These are phyloP conservation scores for Trichogramma evanescens DNA, from an alignment of 2,888 invertebrate species.

Conservation along the genomic window DNA sequence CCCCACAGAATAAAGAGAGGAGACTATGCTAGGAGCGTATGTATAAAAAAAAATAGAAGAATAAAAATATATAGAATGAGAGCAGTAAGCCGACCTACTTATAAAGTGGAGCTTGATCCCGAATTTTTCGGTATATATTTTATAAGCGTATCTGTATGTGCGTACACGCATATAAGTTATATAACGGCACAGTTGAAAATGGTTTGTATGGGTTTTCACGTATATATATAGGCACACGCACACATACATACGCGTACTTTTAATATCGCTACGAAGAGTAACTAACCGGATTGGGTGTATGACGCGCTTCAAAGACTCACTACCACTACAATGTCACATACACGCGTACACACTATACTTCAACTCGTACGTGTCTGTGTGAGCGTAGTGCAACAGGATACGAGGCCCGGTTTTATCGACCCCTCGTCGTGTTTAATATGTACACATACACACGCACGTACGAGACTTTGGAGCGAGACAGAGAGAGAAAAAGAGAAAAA, in stretches of 20 bases:
- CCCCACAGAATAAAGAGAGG: constrained; percentile 5
- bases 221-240: neutral
- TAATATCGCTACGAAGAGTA: constrained; percentile 10
- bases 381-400: constrained; percentile 16
- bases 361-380: neutral
- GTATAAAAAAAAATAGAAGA: constrained; percentile 13
- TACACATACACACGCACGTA: neutral
- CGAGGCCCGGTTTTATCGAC: constrained; percentile 17
- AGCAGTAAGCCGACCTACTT: constrained; percentile 36
- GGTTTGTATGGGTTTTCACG: constrained; percentile 24
- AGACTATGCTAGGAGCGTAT: constrained; percentile 7
- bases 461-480: neutral
- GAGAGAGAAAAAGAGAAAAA: constrained; percentile 7
- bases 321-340: neutral
- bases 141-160: too few relatives aligned
- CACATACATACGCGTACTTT: neutral
- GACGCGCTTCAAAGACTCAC: constrained; percentile 29
- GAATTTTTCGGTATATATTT: neutral
- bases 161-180: neutral
- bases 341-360: too few relatives aligned
- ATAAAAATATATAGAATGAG: constrained; percentile 8
- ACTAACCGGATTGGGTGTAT: constrained; percentile 20
- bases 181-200: constrained; percentile 23
- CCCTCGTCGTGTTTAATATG: neutral
- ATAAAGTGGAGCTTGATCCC: constrained; percentile 34